These are phyloP conservation scores for Sebastes itinus DNA, from an alignment of 2,797 vertebrate species.

Conservation along the genomic window DNA sequence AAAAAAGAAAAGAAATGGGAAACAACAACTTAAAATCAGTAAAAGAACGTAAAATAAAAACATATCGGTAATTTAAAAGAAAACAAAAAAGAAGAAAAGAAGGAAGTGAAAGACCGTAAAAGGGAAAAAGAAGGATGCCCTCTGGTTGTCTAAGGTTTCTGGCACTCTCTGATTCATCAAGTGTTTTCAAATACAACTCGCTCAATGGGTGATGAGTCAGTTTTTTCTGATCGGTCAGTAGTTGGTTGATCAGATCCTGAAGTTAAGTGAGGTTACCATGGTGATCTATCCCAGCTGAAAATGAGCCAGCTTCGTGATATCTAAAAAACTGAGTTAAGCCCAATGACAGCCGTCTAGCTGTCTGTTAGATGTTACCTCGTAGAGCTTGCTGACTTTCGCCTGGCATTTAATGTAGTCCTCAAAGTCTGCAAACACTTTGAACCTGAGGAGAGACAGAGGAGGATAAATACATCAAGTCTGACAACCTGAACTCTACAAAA, in stretches of 20 bases:
- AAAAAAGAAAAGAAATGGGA: too few relatives aligned
- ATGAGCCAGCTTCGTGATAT: neutral
- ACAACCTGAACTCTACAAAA: neutral
- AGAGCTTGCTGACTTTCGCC: constrained; percentile 92
- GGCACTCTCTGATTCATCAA: too few relatives aligned
- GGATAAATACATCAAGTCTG: neutral
- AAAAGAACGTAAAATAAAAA: too few relatives aligned
- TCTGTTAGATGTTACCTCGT: constrained; percentile 84
- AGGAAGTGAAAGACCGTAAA: too few relatives aligned
- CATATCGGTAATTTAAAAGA: too few relatives aligned
- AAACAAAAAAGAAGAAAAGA: too few relatives aligned
- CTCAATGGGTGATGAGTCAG: too few relatives aligned
- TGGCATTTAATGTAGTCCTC: constrained; percentile 91
- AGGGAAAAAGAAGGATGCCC: neutral
- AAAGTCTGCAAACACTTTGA: constrained; percentile 98
- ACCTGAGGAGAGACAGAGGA: constrained; percentile 75
- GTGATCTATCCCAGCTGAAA: neutral
- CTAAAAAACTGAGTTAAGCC: neutral
- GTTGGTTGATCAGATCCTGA: neutral
- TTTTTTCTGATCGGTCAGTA: neutral
- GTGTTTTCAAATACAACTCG: too few relatives aligned
- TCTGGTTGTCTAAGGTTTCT: too few relatives aligned
- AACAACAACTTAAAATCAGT: too few relatives aligned
- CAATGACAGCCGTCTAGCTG: neutral
- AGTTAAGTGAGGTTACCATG: neutral